Base-by-base conservation (phyloP, 1,140 invertebrate genomes). In the Zaprionus taronus region DNA sequence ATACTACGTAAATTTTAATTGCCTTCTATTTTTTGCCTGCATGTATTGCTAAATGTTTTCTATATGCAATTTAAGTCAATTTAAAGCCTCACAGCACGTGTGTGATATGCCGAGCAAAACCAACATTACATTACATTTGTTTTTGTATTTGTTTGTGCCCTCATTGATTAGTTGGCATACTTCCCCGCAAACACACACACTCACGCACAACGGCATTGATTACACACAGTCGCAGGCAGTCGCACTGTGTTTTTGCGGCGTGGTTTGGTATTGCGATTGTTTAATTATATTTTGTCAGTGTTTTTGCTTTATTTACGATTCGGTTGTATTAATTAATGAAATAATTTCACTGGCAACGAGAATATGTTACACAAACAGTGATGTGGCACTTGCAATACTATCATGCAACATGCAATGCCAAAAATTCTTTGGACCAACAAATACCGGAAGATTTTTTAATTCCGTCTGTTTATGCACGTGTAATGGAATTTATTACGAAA, bases 1-100 rank as follows among this genome's bases (percentile, higher is more conserved):
- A 89, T 89, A 79, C 84, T 89, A 87, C 84, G 84, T 89, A 87
- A 84, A 89, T 87, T 87, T 87, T 78, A 75, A 89, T 87, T 80
- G 78, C 75, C 69, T 14, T 15, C 57, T n/a, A 34, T 44, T 80
- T 83, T 83, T 83, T 83, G 38, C 28, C 47, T 60, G 47, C 15
- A 64, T 80, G 79, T 83, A 47, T 17, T 47, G 41, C n/a, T 47
- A 44, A 44, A 44, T 83, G 80, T 77, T 67, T 77, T 67, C 73
- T 80, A 74, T 83, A 69, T 66, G 53, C 36, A 72, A 76, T 87
- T 89, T 84, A 70, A 79, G 84, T 76, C 75, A 66, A 81, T 83
- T 85, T 64, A 64, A 55, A 73, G 74, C 55, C 61, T 41, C 60
- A 56, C 22, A 38, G 15, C 58, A 61, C 36, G 66, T 77, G 31